phyloP scores from a whole-genome alignment of 2,888 invertebrate species.

The Lissocephala sabroskyi region DNA sequence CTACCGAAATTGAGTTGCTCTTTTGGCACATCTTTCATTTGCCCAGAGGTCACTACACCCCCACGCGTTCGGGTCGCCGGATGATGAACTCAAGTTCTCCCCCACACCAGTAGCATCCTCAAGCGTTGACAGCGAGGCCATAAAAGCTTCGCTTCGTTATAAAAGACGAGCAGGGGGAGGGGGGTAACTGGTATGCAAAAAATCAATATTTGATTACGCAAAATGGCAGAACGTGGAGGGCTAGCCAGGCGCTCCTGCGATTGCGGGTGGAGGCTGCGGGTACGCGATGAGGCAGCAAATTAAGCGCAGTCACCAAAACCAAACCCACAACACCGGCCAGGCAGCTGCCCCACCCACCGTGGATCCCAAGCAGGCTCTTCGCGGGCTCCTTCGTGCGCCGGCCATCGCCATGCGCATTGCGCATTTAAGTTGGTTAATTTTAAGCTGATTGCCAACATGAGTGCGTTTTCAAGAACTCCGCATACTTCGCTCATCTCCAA shows the following conservation, averaged over 20 bases:
- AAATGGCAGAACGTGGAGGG: constrained; percentile 16
- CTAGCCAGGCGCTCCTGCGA: constrained; percentile 1
- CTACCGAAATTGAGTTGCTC: constrained; percentile 20
- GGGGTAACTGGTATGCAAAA: background rate
- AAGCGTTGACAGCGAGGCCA: constrained; percentile 7
- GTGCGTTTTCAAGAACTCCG: constrained; percentile 41
- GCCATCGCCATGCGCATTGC: constrained; percentile 45
- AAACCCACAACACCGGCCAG: constrained; percentile 8
- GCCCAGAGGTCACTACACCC: constrained; percentile 14
- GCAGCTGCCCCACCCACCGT: background rate
- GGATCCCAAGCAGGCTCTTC: too few species aligned
- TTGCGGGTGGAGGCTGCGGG: constrained; percentile 2
- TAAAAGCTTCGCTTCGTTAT: constrained; percentile 8
- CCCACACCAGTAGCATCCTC: too few species aligned
- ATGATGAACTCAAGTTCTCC: constrained; percentile 18
- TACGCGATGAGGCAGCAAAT: constrained; percentile 23
- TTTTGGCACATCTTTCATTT: constrained; percentile 6
- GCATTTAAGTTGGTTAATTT: constrained; percentile 52
- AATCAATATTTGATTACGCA: constrained; percentile 47
- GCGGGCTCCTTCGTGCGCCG: too few species aligned
- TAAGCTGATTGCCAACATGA: constrained; percentile 51
- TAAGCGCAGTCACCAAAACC: constrained; percentile 32
- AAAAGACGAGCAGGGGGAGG: background rate
- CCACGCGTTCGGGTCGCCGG: constrained; percentile 12
- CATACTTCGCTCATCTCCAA: too few species aligned